phyloP scores from a whole-genome alignment of 2,797 vertebrate species.

The Pangasius larnaudii region DNA sequence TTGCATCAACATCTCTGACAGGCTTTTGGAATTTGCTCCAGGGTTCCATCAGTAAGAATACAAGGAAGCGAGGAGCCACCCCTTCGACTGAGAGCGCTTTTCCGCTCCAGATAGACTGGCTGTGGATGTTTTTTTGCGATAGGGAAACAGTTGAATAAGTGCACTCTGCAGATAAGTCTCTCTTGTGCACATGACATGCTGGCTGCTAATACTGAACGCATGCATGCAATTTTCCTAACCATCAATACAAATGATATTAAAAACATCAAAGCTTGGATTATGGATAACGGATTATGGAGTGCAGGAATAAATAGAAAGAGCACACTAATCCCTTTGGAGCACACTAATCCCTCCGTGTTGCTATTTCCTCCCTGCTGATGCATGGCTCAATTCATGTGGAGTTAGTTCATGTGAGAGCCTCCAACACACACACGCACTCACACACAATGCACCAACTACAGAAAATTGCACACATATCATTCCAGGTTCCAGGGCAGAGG shows the following conservation, averaged over 20 bases:
- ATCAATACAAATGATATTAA: not conserved
- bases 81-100: constrained; percentile 66
- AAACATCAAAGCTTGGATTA: constrained; percentile 4
- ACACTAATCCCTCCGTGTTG: not conserved
- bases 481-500: not conserved
- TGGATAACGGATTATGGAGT: not conserved
- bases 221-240: not conserved
- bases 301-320: constrained; percentile 34
- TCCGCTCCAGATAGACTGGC: constrained; percentile 69
- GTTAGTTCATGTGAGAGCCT: constrained; percentile 16
- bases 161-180: not conserved
- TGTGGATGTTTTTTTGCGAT: constrained; percentile 36
- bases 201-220: not conserved
- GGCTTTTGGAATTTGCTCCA: not conserved
- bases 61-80: constrained; percentile 70
- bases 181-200: constrained; percentile 30
- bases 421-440: not conserved
- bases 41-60: constrained; percentile 61
- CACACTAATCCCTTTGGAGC: not conserved
- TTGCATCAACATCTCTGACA: not conserved
- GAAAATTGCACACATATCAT: not conserved
- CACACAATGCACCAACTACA: not conserved
- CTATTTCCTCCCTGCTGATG: constrained; percentile 18
- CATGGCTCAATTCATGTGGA: constrained; percentile 14
- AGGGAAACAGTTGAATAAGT: not conserved